phyloP scores from a whole-genome alignment of 2,797 vertebrate species.

The Smutsia gigantea region DNA sequence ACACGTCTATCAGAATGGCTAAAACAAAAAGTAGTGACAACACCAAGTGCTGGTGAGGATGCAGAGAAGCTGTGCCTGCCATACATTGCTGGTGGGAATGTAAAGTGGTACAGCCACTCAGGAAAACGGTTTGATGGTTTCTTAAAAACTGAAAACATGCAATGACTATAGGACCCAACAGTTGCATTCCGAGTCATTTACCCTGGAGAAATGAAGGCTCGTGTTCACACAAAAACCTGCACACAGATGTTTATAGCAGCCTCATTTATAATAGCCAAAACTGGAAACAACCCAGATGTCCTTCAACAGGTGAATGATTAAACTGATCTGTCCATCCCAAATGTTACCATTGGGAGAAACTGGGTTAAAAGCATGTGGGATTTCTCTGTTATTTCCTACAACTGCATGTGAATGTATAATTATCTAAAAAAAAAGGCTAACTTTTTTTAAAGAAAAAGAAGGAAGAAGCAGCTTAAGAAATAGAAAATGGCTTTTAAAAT shows the following conservation, averaged over 20 bases:
- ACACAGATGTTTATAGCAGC: not conserved
- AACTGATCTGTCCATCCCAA: rapidly evolving
- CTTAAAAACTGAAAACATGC: not conserved
- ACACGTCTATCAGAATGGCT: not conserved
- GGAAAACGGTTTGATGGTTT: not conserved
- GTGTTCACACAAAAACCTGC: not conserved
- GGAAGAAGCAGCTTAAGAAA: not conserved
- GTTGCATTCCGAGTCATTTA: not conserved
- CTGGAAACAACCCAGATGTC: not conserved
- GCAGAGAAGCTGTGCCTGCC: rapidly evolving
- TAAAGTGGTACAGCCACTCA: too few relatives aligned
- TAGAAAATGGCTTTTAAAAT: not conserved
- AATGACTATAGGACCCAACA: not conserved
- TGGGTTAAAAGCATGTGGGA: rapidly evolving
- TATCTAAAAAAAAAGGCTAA: not conserved
- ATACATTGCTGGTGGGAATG: rapidly evolving
- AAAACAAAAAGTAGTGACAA: not conserved
- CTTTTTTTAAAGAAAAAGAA: not conserved
- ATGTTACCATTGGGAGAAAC: not conserved
- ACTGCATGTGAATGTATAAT: too few relatives aligned
- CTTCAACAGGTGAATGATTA: not conserved
- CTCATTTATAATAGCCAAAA: not conserved
- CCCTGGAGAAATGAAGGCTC: not conserved
- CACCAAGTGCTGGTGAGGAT: rapidly evolving
- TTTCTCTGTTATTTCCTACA: not conserved